Evolutionary conservation across 2,113 vertebrate genomes (phyloP), one percentile per base, ranked within the genome.

Genomic region (Cettia cetti): DNA sequence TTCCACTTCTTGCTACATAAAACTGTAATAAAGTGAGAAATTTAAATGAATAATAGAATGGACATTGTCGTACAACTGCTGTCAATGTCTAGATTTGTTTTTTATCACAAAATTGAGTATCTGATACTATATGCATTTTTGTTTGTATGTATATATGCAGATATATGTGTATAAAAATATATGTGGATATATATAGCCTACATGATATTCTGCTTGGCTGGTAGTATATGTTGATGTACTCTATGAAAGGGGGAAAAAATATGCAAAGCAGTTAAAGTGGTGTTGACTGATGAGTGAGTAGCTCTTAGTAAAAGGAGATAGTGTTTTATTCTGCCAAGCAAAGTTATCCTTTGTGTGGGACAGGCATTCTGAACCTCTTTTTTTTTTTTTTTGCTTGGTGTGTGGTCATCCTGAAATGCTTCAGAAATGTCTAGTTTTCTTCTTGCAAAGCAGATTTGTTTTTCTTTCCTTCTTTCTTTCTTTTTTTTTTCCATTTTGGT

Each of bases 391-490:
- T 90, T 22, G 15, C 94, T 95, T 91, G 63, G 92, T 95, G 96
- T 95, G 95, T 97, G 97, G 95, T 95, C 95, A 86, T 90, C 69
- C 78, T 91, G 76, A 96, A 96, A 90, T 66, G 57, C 56, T 86
- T 92, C 72, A 92, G 72, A 90, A 96, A 96, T 75, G 86, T 96
- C 89, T 91, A 80, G 1, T 95, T 96, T 95, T 88, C 71, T 82
- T 85, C 92, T 96, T 90, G 49, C 90, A 89, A 84, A 94, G 82
- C 21, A 74, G 70, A 79, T 95, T 96, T 96, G 87, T 86, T 95
- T 95, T 90, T 93, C 86, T 95, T 92, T 95, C 89, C 81, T 74
- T 90, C 74, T 91, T 71, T 79, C 70, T 85, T 70, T 71, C 53
- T 91, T 87, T 86, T 91, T 87, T 86, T 94, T 85, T 92, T 94